Evolutionary conservation across 2,888 invertebrate genomes (phyloP), one percentile per base, ranked within the genome.

Genomic region (Amblyjoppa proteus): DNA sequence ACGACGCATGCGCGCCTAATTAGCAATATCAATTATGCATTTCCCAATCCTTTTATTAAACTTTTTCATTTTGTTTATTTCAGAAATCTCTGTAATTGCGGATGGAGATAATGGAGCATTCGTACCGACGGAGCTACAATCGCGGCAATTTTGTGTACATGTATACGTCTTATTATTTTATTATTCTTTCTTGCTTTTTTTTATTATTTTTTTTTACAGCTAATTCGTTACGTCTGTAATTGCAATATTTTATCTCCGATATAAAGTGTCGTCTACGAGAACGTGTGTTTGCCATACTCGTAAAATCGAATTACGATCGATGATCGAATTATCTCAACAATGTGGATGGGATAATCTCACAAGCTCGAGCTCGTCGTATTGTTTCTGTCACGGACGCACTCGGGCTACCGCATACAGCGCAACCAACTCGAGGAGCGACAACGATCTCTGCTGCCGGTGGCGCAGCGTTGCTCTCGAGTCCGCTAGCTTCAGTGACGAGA

Each of bases 401-500:
- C 25, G 25, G 64, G 75, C 13, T 64, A 51, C 31, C 75, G 75
- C 20, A 20, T 20, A 11, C 61, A 45, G 38, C 76, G 49, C n/a
- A 41, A 38, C 68, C 82, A 96, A 93, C 90, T 96, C 97, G 88
- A 96, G 91, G 45, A 97, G 94, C n/a, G 95, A 95, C 88, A 94
- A 92, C 69, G 93, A 93, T 85, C 92, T 93, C 85, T 90, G 91
- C 51, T 92, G 91, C 7, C 91, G 89, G 31, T 91, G 90, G 16
- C 88, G 90, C n/a, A 94, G 91, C 56, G 91, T 94, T 5, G 90
- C 81, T 91, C 94, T 81, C 88, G 94, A 84, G 74, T 95, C 95
- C 0, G 94, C 92, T 68, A 97, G 93, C 92, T 96, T 97, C 87
- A 97, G 93, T 0, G 96, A 95, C 74, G 96, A 95, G 83, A 97